Evolutionary conservation across 2,888 invertebrate species (phyloP), one percentile per base, ranked within the genome.

Genomic region (Agonopterix heracliana): DNA sequence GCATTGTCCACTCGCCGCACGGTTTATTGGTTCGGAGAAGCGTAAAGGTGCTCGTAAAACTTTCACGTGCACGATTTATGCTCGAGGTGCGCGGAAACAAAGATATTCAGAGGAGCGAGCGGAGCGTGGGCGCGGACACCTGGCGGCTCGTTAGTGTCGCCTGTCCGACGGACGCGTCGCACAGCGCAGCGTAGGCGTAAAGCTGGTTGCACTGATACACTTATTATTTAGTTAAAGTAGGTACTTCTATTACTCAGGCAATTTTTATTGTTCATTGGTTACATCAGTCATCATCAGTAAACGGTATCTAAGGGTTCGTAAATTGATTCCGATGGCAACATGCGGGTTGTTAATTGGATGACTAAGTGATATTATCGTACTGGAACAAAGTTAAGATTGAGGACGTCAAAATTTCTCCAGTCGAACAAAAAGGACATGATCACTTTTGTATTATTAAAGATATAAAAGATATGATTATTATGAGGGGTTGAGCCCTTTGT

Each of bases 61-160:
- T 88, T 87, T 88, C 87, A 85, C 86, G 81, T 81, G 68, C 73
- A 71, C 84, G 74, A 85, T 86, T 85, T 86, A 86, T 84, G 78
- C 68, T 71, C 69, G 74, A 76, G 76, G 74, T 76, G 72, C 68
- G 68, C 69, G 74, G 77, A 80, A 81, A 84, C 84, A 80, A 81
- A 85, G 82, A 81, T 82, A 81, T 76, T 76, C 71, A 70, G 81
- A 81, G 74, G 78, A 80, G 75, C 74, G 72, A 64, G 68, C 52
- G 64, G 64, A 68, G 80, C 78, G 88, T 85, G 81, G 86, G 85
- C 78, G 82, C 68, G 77, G 72, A 83, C 87, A 88, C 87, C 87
- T 88, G 87, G 86, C 81, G 77, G 73, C 78, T 82, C 81, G 82
- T 82, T 83, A 83, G 80, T 74, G 81, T 81, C 80, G 78, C 70